Evolutionary conservation across 2,113 vertebrate species (phyloP).

Genomic region (Epinephelus lanceolatus): DNA sequence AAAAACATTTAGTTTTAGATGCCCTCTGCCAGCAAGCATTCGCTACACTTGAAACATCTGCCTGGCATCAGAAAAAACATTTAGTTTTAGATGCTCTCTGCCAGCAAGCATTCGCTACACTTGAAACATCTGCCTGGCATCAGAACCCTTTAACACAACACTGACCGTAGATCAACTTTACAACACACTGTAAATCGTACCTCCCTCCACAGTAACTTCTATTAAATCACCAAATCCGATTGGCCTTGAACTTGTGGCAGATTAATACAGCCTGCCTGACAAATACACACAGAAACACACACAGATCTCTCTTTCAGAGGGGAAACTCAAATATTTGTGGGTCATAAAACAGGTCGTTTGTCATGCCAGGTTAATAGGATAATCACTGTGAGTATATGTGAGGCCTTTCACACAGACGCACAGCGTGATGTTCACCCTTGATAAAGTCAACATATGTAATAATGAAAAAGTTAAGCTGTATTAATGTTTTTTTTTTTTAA

Average conservation of each 20-base stretch:
- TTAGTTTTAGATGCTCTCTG: not conserved
- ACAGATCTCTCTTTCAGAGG: slow-evolving; percentile 1
- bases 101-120: slow-evolving; percentile 3
- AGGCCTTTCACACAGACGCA: not conserved
- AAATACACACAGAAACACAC: not conserved
- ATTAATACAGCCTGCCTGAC: not conserved
- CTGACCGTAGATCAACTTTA: slow-evolving; percentile 1
- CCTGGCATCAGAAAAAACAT: not conserved
- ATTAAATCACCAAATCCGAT: slow-evolving; percentile 24
- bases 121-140: slow-evolving; percentile 12
- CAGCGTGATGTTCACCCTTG: not conserved
- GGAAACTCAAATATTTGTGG: slow-evolving; percentile 6
- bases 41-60: no score
- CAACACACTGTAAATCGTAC: not conserved
- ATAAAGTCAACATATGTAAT: no score
- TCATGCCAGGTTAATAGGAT: slow-evolving; percentile 27
- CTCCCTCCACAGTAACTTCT: slow-evolving; percentile 6
- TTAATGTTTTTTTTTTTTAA: no score
- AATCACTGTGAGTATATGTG: slow-evolving; percentile 20
- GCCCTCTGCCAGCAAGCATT: no score
- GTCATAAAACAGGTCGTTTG: slow-evolving; percentile 13
- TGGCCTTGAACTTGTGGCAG: not conserved
- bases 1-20: no score
- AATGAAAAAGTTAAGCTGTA: no score
- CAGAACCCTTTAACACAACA: not conserved